Evolutionary conservation across 2,888 invertebrate species (phyloP).

Genomic region (Hypsopygia costalis): DNA sequence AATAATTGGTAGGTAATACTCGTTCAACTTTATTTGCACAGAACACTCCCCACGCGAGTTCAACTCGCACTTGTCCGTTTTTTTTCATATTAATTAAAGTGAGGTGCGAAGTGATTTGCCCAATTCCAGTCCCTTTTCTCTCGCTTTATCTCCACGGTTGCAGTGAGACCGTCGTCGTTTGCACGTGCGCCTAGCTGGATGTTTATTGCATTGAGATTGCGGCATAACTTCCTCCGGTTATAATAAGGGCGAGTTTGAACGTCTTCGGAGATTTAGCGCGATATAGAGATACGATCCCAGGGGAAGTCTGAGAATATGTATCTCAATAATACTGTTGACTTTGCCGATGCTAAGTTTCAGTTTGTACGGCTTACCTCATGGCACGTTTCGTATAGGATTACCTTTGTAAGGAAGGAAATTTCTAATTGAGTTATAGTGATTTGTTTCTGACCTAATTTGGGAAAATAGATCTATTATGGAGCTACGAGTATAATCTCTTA

Average conservation of each 20-base stretch:
- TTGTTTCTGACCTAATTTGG: too few relatives aligned
- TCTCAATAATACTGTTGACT: slow-evolving; percentile 1
- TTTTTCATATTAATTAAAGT: neutral
- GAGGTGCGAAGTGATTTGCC: slow-evolving; percentile 1
- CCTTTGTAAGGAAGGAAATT: too few relatives aligned
- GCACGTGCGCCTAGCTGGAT: slow-evolving; percentile 56
- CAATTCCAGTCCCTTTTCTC: slow-evolving; percentile 26
- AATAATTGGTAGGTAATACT: too few relatives aligned
- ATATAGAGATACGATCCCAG: neutral
- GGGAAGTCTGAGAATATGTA: neutral
- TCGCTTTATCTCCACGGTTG: slow-evolving; percentile 10
- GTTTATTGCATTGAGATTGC: slow-evolving; percentile 68
- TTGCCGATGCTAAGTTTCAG: neutral
- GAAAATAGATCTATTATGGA: too few relatives aligned
- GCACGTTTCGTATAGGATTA: too few relatives aligned
- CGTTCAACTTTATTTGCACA: too few relatives aligned
- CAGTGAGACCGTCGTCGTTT: slow-evolving; percentile 38
- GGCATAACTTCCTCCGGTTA: slow-evolving; percentile 48
- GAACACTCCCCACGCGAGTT: too few relatives aligned
- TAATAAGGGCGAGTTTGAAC: slow-evolving; percentile 48
- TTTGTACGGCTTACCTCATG: neutral
- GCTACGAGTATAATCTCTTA: too few relatives aligned
- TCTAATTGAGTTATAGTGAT: too few relatives aligned
- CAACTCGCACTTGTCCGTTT: too few relatives aligned
- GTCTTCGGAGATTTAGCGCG: slow-evolving; percentile 4